Evolutionary conservation across 64 coral and sea anemone species (phyloP).

Genomic region (Montipora foliosa): DNA sequence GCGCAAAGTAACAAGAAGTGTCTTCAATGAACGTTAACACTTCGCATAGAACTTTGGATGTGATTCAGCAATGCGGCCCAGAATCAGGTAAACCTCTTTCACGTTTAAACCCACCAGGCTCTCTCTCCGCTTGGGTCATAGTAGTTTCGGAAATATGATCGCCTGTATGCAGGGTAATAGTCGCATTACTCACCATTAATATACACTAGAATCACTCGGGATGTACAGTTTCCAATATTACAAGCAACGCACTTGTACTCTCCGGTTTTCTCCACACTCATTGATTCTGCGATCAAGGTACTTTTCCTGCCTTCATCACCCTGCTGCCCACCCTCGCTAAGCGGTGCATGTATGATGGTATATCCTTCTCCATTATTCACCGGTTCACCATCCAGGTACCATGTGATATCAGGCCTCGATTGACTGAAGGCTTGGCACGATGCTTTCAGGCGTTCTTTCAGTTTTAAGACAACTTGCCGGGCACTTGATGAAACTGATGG

Average conservation of each 20-base stretch:
- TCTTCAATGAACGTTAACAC: too few species aligned
- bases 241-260: constrained; percentile 77
- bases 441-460: constrained; percentile 22
- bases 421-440: constrained; percentile 58
- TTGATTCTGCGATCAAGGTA: constrained; percentile 17
- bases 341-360: background rate
- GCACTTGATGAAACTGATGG: constrained; percentile 44
- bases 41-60: too few species aligned
- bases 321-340: background rate
- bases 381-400: constrained; percentile 67
- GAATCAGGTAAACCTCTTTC: too few species aligned
- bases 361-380: constrained; percentile 61
- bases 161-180: too few species aligned
- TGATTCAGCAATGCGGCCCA: too few species aligned
- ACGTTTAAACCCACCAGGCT: too few species aligned
- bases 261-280: constrained; percentile 72
- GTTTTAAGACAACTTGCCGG: constrained; percentile 37
- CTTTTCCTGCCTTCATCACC: constrained; percentile 34
- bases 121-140: too few species aligned
- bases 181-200: constrained; percentile 63
- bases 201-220: constrained; percentile 65
- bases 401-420: constrained; percentile 41
- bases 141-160: too few species aligned
- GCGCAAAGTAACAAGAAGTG: too few species aligned
- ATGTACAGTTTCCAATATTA: constrained; percentile 67